Percentiles rank a stretch among this genome's conserved stretches.
These are phyloP conservation scores for Bombus breviceps DNA, from an alignment of 1,140 invertebrate species.

Conservation along the genomic window DNA sequence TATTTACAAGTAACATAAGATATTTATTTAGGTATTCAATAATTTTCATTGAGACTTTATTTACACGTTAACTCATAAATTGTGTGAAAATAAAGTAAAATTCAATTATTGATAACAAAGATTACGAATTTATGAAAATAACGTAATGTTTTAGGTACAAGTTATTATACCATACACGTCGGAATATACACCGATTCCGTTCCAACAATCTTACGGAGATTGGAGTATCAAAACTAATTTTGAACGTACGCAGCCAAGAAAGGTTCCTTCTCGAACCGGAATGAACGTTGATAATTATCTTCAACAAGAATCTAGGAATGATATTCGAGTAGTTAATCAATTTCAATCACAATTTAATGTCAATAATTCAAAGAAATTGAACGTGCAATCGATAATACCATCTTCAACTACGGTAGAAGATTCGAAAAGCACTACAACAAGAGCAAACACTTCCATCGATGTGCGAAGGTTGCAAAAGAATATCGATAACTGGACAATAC, in stretches of 20 bases:
- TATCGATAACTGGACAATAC: constrained; percentile 92
- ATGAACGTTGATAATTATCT: constrained; percentile 72
- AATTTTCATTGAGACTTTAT: not conserved
- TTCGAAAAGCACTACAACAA: constrained; percentile 67
- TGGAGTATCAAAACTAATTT: constrained; percentile 64
- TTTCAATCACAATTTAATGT: constrained; percentile 39
- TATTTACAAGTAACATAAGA: not conserved
- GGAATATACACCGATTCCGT: constrained; percentile 85
- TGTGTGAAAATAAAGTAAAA: not conserved
- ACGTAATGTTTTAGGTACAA: constrained; percentile 83
- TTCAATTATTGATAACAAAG: not conserved
- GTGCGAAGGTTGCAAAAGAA: constrained; percentile 89
- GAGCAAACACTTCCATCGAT: constrained; percentile 85
- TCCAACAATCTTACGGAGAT: constrained; percentile 72
- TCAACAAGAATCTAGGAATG: constrained; percentile 71
- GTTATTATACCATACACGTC: constrained; percentile 91
- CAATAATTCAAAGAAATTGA: constrained; percentile 76
- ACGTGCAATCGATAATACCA: constrained; percentile 65
- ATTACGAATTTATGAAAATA: no score
- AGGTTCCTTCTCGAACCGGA: constrained; percentile 76
- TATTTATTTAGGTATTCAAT: not conserved
- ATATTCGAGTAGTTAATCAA: constrained; percentile 69
- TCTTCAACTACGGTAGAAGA: constrained; percentile 68
- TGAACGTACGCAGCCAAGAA: constrained; percentile 78
- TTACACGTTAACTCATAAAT: not conserved